Percentiles rank a stretch among this genome's conserved stretches.
Evolutionary conservation across 1,140 invertebrate genomes (phyloP).

Genomic region (Hyles euphorbiae): DNA sequence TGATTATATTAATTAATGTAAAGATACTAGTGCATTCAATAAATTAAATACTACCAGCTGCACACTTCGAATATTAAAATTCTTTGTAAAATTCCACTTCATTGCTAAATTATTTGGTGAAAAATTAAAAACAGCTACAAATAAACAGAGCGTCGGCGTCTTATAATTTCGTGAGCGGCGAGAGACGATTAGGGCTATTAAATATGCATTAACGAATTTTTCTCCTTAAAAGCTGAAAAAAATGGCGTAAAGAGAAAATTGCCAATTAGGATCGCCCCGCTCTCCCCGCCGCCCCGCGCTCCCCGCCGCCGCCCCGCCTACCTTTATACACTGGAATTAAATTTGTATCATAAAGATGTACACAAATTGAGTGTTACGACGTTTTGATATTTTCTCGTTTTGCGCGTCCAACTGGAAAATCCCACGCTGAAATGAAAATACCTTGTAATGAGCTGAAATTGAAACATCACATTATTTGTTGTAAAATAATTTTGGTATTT

Average conservation of each 20-base stretch:
- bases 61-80: no score
- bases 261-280: slow-evolving; percentile 50
- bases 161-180: slow-evolving; percentile 56
- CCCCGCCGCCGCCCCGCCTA: slow-evolving; percentile 30
- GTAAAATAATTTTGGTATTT: no score
- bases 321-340: slow-evolving; percentile 58
- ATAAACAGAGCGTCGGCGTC: slow-evolving; percentile 24
- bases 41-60: no score
- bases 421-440: slow-evolving; percentile 27
- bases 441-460: slow-evolving; percentile 14
- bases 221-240: slow-evolving; percentile 72
- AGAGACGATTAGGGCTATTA: slow-evolving; percentile 69
- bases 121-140: slow-evolving; percentile 1
- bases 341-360: slow-evolving; percentile 60
- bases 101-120: no score
- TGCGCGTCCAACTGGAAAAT: slow-evolving; percentile 22
- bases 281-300: slow-evolving; percentile 3
- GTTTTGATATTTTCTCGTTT: slow-evolving; percentile 39
- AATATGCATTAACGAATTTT: slow-evolving; percentile 76
- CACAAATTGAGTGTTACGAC: slow-evolving; percentile 51
- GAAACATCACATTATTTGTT: no score
- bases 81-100: no score
- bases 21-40: no score
- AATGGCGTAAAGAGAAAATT: slow-evolving; percentile 72
- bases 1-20: no score